Base-by-base conservation (phyloP, 2,888 invertebrate species). In the Psylliodes chrysocephalus region DNA sequence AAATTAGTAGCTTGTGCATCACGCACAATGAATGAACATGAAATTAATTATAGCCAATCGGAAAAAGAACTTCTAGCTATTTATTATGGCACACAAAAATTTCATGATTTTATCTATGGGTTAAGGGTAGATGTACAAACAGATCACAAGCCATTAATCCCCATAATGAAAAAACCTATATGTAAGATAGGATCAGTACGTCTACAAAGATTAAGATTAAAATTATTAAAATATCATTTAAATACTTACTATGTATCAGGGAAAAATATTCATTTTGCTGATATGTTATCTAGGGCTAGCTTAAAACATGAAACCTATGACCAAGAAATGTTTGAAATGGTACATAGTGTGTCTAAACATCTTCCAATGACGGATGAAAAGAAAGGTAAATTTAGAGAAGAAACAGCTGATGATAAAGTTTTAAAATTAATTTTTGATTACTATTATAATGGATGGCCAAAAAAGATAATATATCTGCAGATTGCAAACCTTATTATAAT, bases 31-130 rank as follows among this genome's bases (percentile, higher is more conserved):
- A 33, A 38, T 4, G 8, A 47, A n/a, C 12, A 12, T 12, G 38
- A 52, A 52, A 53, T 53, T n/a, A 53, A 25, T 40, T 12, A 53
- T 14, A 53, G 53, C 38, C 38, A 40, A 15, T 14, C 71, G 1
- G 68, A 69, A 53, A 71, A 68, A 60, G 68, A 69, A 46, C 35
- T 71, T 15, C 33, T 69, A 8, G 25, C 65, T 3, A 68, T 70
- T 10, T 68, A 66, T 46, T 70, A 47, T 54, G 51, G 64, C 18
- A 61, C 53, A 15, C 63, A 67, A 57, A 71, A 70, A 62, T 67
- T 66, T 56, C 63, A 71, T 46, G 22, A 68, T 51, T 70, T 67
- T 56, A 67, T 71, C 15, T 69, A 70, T 60, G 2, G 40, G 2
- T 6, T 12, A 12, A 35, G 54, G 1, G 67, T 63, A 12, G 64